Base-by-base conservation (phyloP, 2,797 vertebrate genomes). In the Halcyon smyrnensis region DNA sequence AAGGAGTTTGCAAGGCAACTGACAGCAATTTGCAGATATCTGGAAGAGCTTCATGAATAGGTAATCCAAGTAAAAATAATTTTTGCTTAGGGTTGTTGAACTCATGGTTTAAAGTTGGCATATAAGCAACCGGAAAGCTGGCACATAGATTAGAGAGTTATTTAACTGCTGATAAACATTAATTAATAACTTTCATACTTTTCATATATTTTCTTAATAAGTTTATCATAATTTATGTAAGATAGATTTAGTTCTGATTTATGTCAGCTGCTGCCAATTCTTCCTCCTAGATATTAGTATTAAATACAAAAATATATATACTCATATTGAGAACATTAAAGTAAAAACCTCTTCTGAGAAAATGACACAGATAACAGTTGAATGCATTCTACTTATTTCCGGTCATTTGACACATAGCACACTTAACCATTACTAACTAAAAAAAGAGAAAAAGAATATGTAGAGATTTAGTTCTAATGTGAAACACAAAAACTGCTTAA, bases 261-360 rank as follows among this genome's bases (percentile, higher is more conserved):
- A 67, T 37, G 28, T 56, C 57, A 95, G 30, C 19, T 87, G 63
- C 32, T 85, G 28, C 34, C 87, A 34, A 64, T 73, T 77, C 4
- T 6, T 90, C 24, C 41, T 88, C 51, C 23, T 74, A 74, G 70
- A 63, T 80, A 70, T 57, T 81, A 82, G 17, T 46, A 67, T 85
- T 78, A 76, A 86, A 79, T 67, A 84, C 32, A 89, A 96, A 92
- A 93, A 87, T 84, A 93, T 51, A 93, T 48, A 68, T 73, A 57
- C 23, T 79, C 51, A 53, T 15, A 89, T 82, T 32, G 45, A 87
- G 75, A 93, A 65, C 15, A 65, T 59, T 37, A 91, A 76, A 34
- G 41, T 62, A 91, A 93, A 96, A 78, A 80, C 62, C 18, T 87
- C 51, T 82, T 65, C n/a, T 96, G 69, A 86, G 83, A 95, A 89